These are phyloP conservation scores for Xylocopa sonorina DNA, from an alignment of 1,140 invertebrate genomes.

Conservation along the genomic window DNA sequence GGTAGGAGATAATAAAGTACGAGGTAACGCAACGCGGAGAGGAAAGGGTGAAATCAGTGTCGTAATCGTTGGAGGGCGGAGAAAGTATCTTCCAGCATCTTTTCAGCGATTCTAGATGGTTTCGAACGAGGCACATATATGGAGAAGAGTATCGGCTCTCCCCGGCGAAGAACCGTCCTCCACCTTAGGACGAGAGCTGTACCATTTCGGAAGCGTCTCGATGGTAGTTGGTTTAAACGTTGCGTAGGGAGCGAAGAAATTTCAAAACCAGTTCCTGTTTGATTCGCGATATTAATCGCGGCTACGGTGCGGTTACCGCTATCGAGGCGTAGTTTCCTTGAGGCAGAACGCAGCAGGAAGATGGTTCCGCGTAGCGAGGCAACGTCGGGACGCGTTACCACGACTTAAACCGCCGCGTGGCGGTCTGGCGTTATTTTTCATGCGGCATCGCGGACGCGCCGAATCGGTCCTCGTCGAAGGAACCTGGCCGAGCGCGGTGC, in stretches of 20 bases:
- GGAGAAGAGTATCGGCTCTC: background rate
- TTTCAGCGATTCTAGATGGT: slow-evolving; percentile 30
- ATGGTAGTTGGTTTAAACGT: background rate
- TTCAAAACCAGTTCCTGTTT: background rate
- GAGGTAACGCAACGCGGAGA: slow-evolving; percentile 24
- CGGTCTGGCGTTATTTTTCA: background rate
- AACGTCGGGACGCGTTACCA: background rate
- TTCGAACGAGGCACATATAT: slow-evolving; percentile 7
- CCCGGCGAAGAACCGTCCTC: too few species aligned
- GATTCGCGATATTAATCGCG: slow-evolving; percentile 12
- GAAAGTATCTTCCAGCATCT: slow-evolving; percentile 53
- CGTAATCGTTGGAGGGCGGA: slow-evolving; percentile 61
- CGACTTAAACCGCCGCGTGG: background rate
- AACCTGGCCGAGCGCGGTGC: background rate
- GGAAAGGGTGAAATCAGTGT: slow-evolving; percentile 61
- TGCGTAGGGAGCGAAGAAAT: background rate
- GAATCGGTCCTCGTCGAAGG: slow-evolving; percentile 26
- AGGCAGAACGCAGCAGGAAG: slow-evolving; percentile 10
- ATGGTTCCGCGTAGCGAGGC: background rate
- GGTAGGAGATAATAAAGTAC: slow-evolving; percentile 24
- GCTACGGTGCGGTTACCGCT: background rate
- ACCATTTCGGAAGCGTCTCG: background rate
- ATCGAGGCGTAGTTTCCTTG: slow-evolving; percentile 21
- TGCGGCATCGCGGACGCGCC: background rate
- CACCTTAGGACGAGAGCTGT: background rate